Percentiles rank a stretch among this genome's conserved stretches.
phyloP scores from a whole-genome alignment of 1,140 invertebrate genomes.

The Aphidius ervi region DNA sequence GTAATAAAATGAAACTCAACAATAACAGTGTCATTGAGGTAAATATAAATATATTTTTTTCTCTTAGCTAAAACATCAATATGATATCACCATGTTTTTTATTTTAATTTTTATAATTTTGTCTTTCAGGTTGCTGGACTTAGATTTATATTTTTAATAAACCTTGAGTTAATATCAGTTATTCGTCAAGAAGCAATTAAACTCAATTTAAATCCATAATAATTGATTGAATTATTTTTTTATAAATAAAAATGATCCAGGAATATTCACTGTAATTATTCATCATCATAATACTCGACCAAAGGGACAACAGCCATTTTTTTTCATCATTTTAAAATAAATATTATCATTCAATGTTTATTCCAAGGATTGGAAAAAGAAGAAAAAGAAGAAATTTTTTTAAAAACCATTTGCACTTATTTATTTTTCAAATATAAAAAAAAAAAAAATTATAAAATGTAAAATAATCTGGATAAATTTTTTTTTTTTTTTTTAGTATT shows the following conservation, averaged over 20 bases:
- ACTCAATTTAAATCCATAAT: slow-evolving; percentile 56
- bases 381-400: too few species aligned
- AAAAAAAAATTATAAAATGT: too few species aligned
- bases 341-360: background rate
- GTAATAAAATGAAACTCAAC: slow-evolving; percentile 81
- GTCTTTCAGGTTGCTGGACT: slow-evolving; percentile 75
- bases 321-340: background rate
- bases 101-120: slow-evolving; percentile 19
- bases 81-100: too few species aligned
- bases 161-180: slow-evolving; percentile 84
- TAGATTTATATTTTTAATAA: slow-evolving; percentile 89
- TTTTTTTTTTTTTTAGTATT: too few species aligned
- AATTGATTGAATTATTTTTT: too few species aligned
- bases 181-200: slow-evolving; percentile 79
- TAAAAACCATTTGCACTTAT: background rate
- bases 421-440: background rate
- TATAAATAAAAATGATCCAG: background rate
- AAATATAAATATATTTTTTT: slow-evolving; percentile 20
- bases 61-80: background rate
- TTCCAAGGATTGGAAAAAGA: background rate
- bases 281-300: background rate
- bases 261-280: background rate
- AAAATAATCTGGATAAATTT: too few species aligned
- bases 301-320: slow-evolving; percentile 1
- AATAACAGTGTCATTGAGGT: slow-evolving; percentile 95